These are phyloP conservation scores for Thripadectes ignobilis DNA, from an alignment of 2,797 vertebrate species.

Conservation along the genomic window DNA sequence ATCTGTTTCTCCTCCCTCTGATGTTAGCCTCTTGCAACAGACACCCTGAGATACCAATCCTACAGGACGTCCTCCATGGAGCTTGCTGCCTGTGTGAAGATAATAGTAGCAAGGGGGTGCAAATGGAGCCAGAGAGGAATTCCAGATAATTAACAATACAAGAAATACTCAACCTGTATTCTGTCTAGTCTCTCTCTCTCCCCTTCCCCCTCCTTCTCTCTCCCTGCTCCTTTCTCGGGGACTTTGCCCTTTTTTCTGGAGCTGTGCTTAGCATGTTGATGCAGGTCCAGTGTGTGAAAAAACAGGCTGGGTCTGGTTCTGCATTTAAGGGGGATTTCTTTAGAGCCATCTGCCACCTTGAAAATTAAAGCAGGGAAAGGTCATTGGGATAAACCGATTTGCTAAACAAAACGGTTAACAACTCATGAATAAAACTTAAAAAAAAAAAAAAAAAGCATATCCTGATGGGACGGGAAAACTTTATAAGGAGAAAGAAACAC, in stretches of 20 bases:
- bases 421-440: slow-evolving; percentile 90
- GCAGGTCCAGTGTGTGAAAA: slow-evolving; percentile 62
- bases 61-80: background rate
- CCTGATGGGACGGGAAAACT: background rate
- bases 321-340: slow-evolving; percentile 72
- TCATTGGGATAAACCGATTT: slow-evolving; percentile 79
- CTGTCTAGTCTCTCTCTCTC: background rate
- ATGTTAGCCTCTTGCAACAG: background rate
- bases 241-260: slow-evolving; percentile 53
- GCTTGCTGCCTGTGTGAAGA: background rate
- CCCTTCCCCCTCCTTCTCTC: slow-evolving; percentile 20
- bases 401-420: slow-evolving; percentile 82
- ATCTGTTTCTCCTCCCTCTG: background rate
- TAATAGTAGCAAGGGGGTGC: background rate
- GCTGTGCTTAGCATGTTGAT: slow-evolving; percentile 65
- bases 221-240: slow-evolving; percentile 14
- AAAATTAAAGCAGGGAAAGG: slow-evolving; percentile 75
- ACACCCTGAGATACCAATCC: background rate
- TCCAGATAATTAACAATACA: background rate
- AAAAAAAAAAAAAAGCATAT: slow-evolving; percentile 16
- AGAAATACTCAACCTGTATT: slow-evolving; percentile 26
- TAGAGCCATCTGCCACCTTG: slow-evolving; percentile 87
- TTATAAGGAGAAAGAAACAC: background rate
- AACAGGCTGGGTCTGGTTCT: slow-evolving; percentile 64
- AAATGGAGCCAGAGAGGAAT: background rate